Evolutionary conservation across 2,113 vertebrate species (phyloP).

Genomic region (Chamaea fasciata): DNA sequence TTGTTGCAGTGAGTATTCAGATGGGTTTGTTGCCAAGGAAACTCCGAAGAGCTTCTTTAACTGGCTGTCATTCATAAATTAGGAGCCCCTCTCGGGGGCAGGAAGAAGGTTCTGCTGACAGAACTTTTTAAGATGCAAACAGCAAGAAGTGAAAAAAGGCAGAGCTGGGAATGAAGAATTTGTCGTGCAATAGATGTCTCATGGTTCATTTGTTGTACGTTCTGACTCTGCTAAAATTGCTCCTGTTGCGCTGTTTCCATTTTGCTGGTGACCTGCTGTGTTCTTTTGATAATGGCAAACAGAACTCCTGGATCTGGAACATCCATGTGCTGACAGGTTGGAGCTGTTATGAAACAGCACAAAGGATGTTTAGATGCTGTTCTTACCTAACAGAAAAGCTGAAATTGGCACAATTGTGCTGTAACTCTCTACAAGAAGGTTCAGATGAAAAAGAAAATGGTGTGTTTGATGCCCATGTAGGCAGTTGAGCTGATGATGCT

Average conservation of each 20-base stretch:
- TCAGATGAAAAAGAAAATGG: background rate
- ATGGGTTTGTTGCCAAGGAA: slow-evolving; percentile 12
- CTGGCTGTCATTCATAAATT: background rate
- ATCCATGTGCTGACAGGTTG: background rate
- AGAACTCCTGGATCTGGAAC: background rate
- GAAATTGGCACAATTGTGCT: background rate
- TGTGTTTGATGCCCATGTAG: background rate
- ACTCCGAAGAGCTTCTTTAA: background rate
- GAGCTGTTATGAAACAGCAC: background rate
- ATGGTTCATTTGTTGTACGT: background rate
- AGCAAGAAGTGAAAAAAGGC: background rate
- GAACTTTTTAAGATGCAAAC: background rate
- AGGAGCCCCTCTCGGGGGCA: background rate
- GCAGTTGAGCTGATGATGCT: background rate
- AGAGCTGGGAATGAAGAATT: background rate
- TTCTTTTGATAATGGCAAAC: background rate
- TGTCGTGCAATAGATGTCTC: background rate
- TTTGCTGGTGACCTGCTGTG: background rate
- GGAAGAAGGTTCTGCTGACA: background rate
- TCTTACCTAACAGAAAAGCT: background rate
- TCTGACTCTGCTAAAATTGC: background rate
- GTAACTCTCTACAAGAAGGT: background rate
- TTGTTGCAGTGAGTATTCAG: background rate
- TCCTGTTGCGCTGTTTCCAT: background rate
- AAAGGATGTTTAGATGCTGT: background rate